Base-by-base conservation (phyloP, 1,140 invertebrate species). In the Dufourea novaeangliae region DNA sequence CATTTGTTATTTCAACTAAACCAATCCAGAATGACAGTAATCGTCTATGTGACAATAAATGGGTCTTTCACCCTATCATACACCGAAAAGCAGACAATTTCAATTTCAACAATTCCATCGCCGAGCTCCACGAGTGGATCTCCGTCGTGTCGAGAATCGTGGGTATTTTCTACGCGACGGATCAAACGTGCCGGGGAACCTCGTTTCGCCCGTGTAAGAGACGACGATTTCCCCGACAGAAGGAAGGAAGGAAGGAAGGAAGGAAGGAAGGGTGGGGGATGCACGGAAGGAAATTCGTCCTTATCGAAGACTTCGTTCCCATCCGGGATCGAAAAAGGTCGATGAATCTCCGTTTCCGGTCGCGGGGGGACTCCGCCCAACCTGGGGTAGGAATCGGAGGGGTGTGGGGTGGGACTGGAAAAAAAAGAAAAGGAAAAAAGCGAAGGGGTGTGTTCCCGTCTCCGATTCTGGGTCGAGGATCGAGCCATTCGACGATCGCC, bases 281-380 rank as follows among this genome's bases (percentile, higher is more conserved):
- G 41, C 54, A 7, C 44, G 46, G 37, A 25, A 37, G 71, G 71
- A 66, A 74, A 39, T 27, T 22, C 27, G 39, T 37, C 66, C 63
- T 76, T 76, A 61, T 69, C 66, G 54, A 5, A n/a, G 67, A 29
- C 10, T 27, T 69, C 64, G 73, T 69, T 14, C 73, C 1, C 41
- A 69, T 76, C 64, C 73, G 64, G 73, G 46, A 50, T 39, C 39
- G 66, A 61, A 44, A 61, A 44, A 39, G 64, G 54, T 1, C 54
- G 64, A 7, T 56, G 64, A 69, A 69, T 61, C 64, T 61, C 32
- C 25, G 32, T 69, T 76, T 76, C 73, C 73, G 66, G 73, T 76
- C 32, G 34, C 54, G 22, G 20, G 6, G 8, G 32, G n/a, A n/a
- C 25, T 17, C 46, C 50, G 52, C 17, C 41, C 14, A 46, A 46